Evolutionary conservation across 2,888 invertebrate species (phyloP), one percentile per base, ranked within the genome.

Genomic region (Psylliodes chrysocephalus): DNA sequence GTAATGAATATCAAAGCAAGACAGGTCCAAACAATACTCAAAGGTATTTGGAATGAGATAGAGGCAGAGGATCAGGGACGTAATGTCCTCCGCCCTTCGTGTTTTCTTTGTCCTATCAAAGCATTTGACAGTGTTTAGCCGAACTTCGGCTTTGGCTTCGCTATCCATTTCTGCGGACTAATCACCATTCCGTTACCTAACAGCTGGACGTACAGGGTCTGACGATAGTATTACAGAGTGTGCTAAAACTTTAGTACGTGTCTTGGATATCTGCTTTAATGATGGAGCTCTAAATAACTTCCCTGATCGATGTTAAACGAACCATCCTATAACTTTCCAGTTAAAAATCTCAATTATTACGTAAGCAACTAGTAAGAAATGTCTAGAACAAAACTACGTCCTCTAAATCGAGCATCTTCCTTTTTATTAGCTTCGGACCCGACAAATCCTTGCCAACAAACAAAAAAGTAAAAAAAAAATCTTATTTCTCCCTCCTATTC

Each of bases 391-490:
- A 22, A 22, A 22, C 2, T 22, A 22, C 22, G 22, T 22, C 22
- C 22, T 22, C 3, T 22, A 22, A 22, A 22, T 4, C 22, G 2
- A 22, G 3, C 22, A 22, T 22, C 22, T 22, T 6, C 6, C 22
- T 4, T 6, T 22, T 22, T 22, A 22, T 22, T 22, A 2, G 6
- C 22, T 2, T 22, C 6, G 22, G 46, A 35, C 25, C 40, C 61
- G 61, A 54, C 60, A 61, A 61, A 61, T 61, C 60, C 55, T 51
- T 55, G 60, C 60, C 35, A 62, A 55, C 42, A 42, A 47, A 57
- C 53, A 40, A 51, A 59, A 62, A 62, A 28, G 49, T 40, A 40
- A 49, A 56, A 53, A 54, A 46, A 47, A 52, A 30, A 19, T 12
- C 49, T 54, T 54, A 62, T 65, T 65, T 57, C 54, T 51, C 59